phyloP scores from a whole-genome alignment of 2,113 vertebrate species.

The Gymnogyps californianus region DNA sequence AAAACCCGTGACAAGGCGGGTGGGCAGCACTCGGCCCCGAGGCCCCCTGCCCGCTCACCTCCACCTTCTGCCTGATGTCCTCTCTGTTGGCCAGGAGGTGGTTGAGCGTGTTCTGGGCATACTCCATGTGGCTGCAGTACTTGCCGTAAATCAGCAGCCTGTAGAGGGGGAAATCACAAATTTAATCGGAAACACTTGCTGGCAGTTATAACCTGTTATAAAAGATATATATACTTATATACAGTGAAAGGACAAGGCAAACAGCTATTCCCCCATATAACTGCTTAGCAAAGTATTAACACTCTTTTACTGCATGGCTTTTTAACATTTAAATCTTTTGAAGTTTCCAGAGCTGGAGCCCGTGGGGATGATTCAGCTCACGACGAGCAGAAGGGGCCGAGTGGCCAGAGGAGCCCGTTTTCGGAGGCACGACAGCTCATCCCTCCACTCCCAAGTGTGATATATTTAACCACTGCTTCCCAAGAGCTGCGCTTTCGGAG shows the following conservation, averaged over 20 bases:
- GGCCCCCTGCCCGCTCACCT: slow-evolving; percentile 72
- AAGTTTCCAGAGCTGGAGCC: neutral
- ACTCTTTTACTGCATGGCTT: neutral
- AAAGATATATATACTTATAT: neutral
- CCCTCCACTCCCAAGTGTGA: accelerated
- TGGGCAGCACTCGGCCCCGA: neutral
- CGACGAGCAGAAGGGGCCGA: neutral
- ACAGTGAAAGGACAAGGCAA: neutral
- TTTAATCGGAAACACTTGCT: neutral
- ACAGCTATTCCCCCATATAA: neutral
- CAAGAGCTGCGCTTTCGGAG: neutral
- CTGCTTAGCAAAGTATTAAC: neutral
- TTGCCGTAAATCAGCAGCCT: slow-evolving; percentile 96
- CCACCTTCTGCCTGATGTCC: slow-evolving; percentile 90
- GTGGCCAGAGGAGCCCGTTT: neutral
- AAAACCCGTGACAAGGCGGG: accelerated
- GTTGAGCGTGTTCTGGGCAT: slow-evolving; percentile 91
- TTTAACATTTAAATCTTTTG: neutral
- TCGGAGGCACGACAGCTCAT: accelerated
- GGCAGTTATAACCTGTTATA: neutral
- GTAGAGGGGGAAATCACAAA: neutral
- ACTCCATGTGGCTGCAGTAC: slow-evolving; percentile 97
- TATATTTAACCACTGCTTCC: neutral
- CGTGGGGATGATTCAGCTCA: neutral
- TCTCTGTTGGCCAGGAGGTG: slow-evolving; percentile 88